Evolutionary conservation across 1,140 invertebrate species (phyloP).

Genomic region (Philotrypesis tridentata): DNA sequence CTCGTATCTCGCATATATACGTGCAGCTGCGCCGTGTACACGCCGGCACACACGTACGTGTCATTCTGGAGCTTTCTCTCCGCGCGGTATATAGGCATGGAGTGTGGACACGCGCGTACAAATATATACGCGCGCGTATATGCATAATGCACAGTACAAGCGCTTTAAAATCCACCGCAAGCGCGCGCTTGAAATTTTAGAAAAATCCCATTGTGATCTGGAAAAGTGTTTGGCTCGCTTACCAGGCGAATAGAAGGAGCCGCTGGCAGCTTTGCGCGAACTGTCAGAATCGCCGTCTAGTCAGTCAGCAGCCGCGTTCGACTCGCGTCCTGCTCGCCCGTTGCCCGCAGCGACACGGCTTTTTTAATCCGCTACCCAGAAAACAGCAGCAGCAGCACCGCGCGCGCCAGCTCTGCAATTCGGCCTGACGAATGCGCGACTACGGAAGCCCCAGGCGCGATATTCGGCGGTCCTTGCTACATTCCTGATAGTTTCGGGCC

Average conservation of each 20-base stretch:
- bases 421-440: conserved; percentile 28
- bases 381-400: conserved; percentile 38
- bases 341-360: conserved; percentile 24
- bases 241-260: conserved; percentile 56
- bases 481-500: conserved; percentile 70
- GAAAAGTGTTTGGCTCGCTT: conserved; percentile 59
- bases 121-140: not conserved
- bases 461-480: conserved; percentile 59
- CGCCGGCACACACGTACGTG: too few relatives aligned
- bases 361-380: conserved; percentile 41
- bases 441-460: not conserved
- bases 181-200: conserved; percentile 36
- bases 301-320: too few relatives aligned
- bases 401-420: conserved; percentile 44
- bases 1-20: too few relatives aligned
- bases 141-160: too few relatives aligned
- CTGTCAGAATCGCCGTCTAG: not conserved
- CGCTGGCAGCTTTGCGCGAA: not conserved
- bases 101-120: too few relatives aligned
- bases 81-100: not conserved
- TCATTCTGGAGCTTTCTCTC: not conserved
- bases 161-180: not conserved
- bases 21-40: too few relatives aligned
- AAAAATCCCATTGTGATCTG: conserved; percentile 56
- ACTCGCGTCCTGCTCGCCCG: conserved; percentile 28